phyloP scores from a whole-genome alignment of 2,888 invertebrate genomes.

The Netelia virgata region DNA sequence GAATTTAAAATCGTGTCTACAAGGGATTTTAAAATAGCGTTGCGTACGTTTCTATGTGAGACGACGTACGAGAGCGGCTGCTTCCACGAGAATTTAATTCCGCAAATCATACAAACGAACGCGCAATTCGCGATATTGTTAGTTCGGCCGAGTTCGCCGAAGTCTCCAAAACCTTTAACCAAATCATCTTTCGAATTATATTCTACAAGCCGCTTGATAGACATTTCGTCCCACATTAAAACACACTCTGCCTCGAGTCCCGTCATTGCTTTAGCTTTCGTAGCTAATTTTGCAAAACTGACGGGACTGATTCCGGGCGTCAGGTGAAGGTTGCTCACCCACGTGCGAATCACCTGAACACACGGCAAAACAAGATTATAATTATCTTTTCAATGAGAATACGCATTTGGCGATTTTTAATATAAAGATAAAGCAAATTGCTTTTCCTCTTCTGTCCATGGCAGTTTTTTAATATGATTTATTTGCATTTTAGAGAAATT shows the following conservation, averaged over 20 bases:
- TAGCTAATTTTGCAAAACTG: slow-evolving; percentile 67
- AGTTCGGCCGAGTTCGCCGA: slow-evolving; percentile 68
- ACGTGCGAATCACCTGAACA: slow-evolving; percentile 69
- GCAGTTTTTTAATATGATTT: slow-evolving; percentile 62
- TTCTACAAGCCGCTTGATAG: too few species aligned
- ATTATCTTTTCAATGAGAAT: slow-evolving; percentile 69
- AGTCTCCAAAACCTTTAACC: slow-evolving; percentile 71
- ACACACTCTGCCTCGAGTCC: slow-evolving; percentile 66
- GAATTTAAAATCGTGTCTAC: slow-evolving; percentile 55
- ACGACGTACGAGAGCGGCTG: slow-evolving; percentile 66
- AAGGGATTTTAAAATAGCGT: slow-evolving; percentile 2
- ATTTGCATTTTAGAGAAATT: slow-evolving; percentile 69
- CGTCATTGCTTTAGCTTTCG: slow-evolving; percentile 73
- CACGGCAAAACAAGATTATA: slow-evolving; percentile 73
- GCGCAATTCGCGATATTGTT: slow-evolving; percentile 69
- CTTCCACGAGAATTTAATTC: slow-evolving; percentile 71
- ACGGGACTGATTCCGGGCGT: slow-evolving; percentile 69
- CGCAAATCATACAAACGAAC: slow-evolving; percentile 73
- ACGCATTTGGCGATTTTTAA: slow-evolving; percentile 76
- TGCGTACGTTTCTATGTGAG: too few species aligned
- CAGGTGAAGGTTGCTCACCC: slow-evolving; percentile 73
- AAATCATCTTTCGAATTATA: too few species aligned
- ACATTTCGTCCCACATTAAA: too few species aligned
- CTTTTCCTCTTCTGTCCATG: slow-evolving; percentile 73
- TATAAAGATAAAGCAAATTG: slow-evolving; percentile 73